Conservation (phyloP, 2,888 invertebrate species). For the Erannis defoliaria region DNA sequence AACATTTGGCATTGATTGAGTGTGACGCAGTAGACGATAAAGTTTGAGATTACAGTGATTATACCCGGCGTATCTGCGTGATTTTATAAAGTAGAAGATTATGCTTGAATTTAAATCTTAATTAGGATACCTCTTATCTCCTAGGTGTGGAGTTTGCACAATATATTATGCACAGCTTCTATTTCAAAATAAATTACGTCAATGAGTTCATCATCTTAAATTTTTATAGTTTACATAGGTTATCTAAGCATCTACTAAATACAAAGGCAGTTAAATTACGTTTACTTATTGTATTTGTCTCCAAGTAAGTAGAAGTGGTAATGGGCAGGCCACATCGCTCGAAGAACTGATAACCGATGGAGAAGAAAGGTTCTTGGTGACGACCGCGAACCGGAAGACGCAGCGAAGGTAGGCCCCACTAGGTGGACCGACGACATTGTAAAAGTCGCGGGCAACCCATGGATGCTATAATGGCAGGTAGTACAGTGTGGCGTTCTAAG, state of each 20-base stretch:
- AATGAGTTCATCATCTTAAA: not conserved
- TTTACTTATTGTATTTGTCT: not conserved
- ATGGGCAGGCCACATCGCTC: too few relatives aligned
- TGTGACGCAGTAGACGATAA: slow-evolving; percentile 75
- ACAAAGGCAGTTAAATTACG: not conserved
- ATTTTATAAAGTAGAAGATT: slow-evolving; percentile 51
- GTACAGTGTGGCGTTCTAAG: too few relatives aligned
- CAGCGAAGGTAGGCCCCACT: too few relatives aligned
- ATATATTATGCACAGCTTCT: not conserved
- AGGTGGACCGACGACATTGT: too few relatives aligned
- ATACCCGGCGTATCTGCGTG: slow-evolving; percentile 58
- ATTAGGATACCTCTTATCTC: slow-evolving; percentile 19
- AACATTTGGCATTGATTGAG: slow-evolving; percentile 83
- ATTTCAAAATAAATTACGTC: not conserved
- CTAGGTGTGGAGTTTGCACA: slow-evolving; percentile 14
- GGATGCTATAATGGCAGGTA: too few relatives aligned
- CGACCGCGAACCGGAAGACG: too few relatives aligned
- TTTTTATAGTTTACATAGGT: not conserved
- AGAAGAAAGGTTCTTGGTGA: too few relatives aligned
- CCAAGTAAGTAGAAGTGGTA: too few relatives aligned
- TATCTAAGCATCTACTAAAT: too few relatives aligned
- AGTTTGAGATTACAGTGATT: slow-evolving; percentile 74
- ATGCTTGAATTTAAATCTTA: slow-evolving; percentile 36
- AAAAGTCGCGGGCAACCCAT: too few relatives aligned
- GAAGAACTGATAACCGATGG: too few relatives aligned